Percentiles rank a stretch among this genome's conserved stretches.
Conservation (phyloP, 2,797 vertebrate genomes). For the Sphenopsis melanotis region DNA sequence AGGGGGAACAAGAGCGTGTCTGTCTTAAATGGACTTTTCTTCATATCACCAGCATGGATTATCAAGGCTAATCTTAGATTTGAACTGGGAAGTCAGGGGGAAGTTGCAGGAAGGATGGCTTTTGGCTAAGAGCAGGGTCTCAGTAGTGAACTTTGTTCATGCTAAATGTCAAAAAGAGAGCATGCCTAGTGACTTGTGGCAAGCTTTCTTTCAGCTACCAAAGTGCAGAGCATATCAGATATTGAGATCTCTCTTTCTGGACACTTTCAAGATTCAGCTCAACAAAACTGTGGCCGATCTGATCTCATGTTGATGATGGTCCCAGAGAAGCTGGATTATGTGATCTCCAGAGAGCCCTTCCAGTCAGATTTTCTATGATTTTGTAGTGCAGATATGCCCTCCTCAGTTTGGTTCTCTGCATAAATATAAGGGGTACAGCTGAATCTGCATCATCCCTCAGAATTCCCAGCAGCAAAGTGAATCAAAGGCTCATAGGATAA, state of each 20-base stretch:
- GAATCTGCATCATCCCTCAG: not conserved
- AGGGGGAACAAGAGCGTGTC: not conserved
- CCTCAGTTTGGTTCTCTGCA: not conserved
- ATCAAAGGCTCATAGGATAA: not conserved
- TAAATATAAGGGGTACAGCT: not conserved
- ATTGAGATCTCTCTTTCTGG: not conserved
- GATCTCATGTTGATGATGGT: not conserved
- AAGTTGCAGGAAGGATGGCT: not conserved
- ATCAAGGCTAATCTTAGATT: not conserved
- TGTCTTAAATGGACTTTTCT: not conserved
- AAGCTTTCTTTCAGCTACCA: not conserved
- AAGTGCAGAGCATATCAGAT: not conserved
- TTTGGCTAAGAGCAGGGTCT: not conserved
- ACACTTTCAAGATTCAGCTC: not conserved
- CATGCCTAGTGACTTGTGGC: not conserved
- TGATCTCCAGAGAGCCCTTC: not conserved
- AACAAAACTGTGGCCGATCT: not conserved
- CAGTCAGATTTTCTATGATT: not conserved
- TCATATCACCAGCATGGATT: not conserved
- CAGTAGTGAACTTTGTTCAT: not conserved
- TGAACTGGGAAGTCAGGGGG: rapidly evolving
- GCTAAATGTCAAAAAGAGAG: not conserved
- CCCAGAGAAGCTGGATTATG: not conserved
- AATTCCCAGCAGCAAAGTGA: not conserved
- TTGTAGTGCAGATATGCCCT: not conserved